Conservation (phyloP, 2,113 vertebrate genomes). For the Hypomesus transpacificus region DNA sequence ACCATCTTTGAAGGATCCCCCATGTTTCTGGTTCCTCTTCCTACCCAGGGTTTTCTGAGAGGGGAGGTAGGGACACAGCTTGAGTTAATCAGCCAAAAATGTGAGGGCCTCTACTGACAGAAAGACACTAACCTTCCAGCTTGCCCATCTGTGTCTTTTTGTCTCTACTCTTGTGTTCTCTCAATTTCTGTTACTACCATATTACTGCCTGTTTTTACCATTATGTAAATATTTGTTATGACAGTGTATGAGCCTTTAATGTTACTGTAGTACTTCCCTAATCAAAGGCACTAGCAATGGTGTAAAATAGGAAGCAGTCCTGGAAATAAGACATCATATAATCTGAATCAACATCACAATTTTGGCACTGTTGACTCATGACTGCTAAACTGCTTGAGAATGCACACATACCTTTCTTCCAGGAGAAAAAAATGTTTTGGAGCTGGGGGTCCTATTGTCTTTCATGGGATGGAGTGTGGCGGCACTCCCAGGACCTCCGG, state of each 20-base stretch:
- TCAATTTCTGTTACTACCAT: too few species aligned
- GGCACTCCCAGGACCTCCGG: background rate
- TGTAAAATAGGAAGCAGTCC: constrained; percentile 13
- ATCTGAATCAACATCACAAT: constrained; percentile 7
- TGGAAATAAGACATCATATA: constrained; percentile 24
- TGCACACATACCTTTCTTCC: constrained; percentile 58
- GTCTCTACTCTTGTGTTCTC: too few species aligned
- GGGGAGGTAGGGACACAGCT: constrained; percentile 32
- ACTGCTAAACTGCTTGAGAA: background rate
- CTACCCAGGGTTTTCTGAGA: constrained; percentile 78
- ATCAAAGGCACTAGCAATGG: background rate
- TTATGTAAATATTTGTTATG: too few species aligned
- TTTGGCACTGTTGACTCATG: constrained; percentile 4
- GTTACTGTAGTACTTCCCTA: background rate
- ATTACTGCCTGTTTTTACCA: too few species aligned
- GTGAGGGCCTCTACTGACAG: too few species aligned
- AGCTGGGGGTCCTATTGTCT: constrained; percentile 56
- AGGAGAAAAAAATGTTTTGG: constrained; percentile 26
- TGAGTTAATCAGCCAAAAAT: constrained; percentile 4
- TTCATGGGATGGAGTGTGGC: constrained; percentile 59
- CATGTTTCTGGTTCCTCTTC: constrained; percentile 76
- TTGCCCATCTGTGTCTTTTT: too few species aligned
- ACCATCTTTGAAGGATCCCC: constrained; percentile 96
- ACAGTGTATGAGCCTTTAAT: too few species aligned
- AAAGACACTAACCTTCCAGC: too few species aligned